Percentiles rank a stretch among this genome's conserved stretches.
phyloP scores from a whole-genome alignment of 2,888 invertebrate species.

The Diplolepis rosae region DNA sequence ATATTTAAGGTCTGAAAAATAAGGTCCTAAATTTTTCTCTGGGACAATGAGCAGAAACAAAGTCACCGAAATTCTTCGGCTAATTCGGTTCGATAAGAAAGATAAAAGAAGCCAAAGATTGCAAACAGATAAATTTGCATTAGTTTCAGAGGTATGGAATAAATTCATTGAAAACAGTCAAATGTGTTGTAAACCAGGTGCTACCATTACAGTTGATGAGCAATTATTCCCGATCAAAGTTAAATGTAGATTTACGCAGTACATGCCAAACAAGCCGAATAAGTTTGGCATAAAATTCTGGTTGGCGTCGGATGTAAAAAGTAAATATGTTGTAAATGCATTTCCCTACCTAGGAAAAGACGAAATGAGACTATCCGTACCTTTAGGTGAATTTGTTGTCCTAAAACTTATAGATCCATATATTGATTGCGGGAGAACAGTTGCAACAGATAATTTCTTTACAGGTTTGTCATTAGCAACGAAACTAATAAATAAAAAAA shows the following conservation, averaged over 20 bases:
- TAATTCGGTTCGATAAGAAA: constrained; percentile 41
- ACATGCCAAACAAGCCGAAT: constrained; percentile 46
- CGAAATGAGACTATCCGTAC: constrained; percentile 12
- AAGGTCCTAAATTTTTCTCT: constrained; percentile 51
- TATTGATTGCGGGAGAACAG: constrained; percentile 28
- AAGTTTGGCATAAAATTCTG: constrained; percentile 60
- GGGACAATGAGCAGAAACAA: constrained; percentile 50
- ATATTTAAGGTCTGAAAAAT: constrained; percentile 52
- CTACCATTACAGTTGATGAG: too few species aligned
- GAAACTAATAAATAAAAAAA: constrained; percentile 52
- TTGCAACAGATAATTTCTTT: constrained; percentile 56
- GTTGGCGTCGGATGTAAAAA: constrained; percentile 41
- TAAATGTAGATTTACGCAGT: constrained; percentile 40
- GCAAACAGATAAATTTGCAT: constrained; percentile 39
- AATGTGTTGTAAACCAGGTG: constrained; percentile 41
- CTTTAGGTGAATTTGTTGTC: constrained; percentile 12
- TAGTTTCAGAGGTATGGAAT: constrained; percentile 40
- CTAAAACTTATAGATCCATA: constrained; percentile 20
- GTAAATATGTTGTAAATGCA: constrained; percentile 42
- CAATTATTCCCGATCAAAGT: constrained; percentile 55
- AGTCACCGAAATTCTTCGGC: constrained; percentile 51
- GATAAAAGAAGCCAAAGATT: constrained; percentile 31
- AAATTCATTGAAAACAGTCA: constrained; percentile 40
- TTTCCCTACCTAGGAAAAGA: constrained; percentile 43
- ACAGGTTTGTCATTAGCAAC: constrained; percentile 49